phyloP scores from a whole-genome alignment of 2,888 invertebrate genomes.

The Scaptomyza reducta region DNA sequence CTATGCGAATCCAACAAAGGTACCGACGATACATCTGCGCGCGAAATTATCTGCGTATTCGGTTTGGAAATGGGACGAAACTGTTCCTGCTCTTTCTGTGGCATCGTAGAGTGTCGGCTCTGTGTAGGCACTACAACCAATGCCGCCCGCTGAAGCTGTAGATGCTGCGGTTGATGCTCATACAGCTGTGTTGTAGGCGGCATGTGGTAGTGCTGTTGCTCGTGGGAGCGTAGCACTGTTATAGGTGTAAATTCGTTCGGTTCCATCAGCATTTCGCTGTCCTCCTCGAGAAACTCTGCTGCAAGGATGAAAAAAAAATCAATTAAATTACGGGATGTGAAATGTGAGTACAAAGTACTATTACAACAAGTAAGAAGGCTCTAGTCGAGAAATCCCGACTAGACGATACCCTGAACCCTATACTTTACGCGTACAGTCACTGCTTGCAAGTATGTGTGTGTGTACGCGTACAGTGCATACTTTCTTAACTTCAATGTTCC shows the following conservation, averaged over 20 bases:
- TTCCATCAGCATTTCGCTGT: conserved; percentile 84
- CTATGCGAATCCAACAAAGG: conserved; percentile 72
- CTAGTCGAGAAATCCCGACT: too few species aligned
- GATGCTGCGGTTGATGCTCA: conserved; percentile 23
- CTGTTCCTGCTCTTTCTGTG: conserved; percentile 57
- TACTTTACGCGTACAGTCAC: too few species aligned
- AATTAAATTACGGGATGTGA: too few species aligned
- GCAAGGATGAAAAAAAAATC: conserved; percentile 26
- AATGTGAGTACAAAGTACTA: too few species aligned
- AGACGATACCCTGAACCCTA: too few species aligned
- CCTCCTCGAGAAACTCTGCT: conserved; percentile 83
- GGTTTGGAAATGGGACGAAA: conserved; percentile 71
- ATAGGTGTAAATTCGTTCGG: conserved; percentile 83
- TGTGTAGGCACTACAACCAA: conserved; percentile 25
- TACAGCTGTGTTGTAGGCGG: conserved; percentile 71
- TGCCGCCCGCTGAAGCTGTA: conserved; percentile 16
- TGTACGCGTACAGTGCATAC: too few species aligned
- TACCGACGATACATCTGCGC: conserved; percentile 55
- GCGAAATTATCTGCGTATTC: conserved; percentile 53
- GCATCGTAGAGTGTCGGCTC: conserved; percentile 45
- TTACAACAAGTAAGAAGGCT: too few species aligned
- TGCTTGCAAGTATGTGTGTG: too few species aligned
- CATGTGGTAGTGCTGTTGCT: conserved; percentile 81
- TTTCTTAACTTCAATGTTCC: too few species aligned
- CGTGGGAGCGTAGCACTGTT: conserved; percentile 81